A percentile compares a stretch with the other conserved stretches of the same genome.
phyloP scores from a whole-genome alignment of 2,888 invertebrate species.

The Bhutanitis thaidina region DNA sequence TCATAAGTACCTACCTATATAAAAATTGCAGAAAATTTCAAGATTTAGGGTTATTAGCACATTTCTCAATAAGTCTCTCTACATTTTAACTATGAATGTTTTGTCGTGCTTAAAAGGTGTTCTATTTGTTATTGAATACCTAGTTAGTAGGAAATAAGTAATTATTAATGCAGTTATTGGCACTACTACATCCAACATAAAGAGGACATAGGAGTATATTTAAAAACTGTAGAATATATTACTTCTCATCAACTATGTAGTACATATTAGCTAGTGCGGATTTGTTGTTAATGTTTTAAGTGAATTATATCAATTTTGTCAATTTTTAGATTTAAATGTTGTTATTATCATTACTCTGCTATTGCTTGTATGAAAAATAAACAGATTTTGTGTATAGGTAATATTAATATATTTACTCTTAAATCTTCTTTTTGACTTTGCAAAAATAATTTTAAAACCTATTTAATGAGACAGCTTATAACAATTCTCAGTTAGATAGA shows the following conservation, averaged over 20 bases:
- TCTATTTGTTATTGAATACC: conserved; percentile 81
- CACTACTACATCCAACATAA: conserved; percentile 62
- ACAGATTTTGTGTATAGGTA: conserved; percentile 5
- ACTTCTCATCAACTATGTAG: conserved; percentile 40
- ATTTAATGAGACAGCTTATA: conserved; percentile 11
- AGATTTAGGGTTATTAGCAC: conserved; percentile 79
- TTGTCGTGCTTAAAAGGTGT: conserved; percentile 81
- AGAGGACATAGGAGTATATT: conserved; percentile 34
- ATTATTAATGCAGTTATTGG: conserved; percentile 79
- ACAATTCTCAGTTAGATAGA: no score
- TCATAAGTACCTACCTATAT: conserved; percentile 35
- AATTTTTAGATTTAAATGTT: conserved; percentile 75
- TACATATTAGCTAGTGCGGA: conserved; percentile 49
- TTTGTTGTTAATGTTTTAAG: conserved; percentile 60
- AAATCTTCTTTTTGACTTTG: conserved; percentile 22
- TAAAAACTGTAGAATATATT: conserved; percentile 38
- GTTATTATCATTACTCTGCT: conserved; percentile 48
- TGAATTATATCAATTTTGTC: conserved; percentile 78
- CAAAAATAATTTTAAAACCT: conserved; percentile 19
- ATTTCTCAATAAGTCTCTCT: conserved; percentile 81
- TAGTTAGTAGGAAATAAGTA: conserved; percentile 77
- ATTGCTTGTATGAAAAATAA: conserved; percentile 31
- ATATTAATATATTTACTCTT: conserved; percentile 18
- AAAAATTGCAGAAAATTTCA: conserved; percentile 54
- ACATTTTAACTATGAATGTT: conserved; percentile 81